phyloP scores from a whole-genome alignment of 1,140 invertebrate genomes.

The Zaprionus kolodkinae region DNA sequence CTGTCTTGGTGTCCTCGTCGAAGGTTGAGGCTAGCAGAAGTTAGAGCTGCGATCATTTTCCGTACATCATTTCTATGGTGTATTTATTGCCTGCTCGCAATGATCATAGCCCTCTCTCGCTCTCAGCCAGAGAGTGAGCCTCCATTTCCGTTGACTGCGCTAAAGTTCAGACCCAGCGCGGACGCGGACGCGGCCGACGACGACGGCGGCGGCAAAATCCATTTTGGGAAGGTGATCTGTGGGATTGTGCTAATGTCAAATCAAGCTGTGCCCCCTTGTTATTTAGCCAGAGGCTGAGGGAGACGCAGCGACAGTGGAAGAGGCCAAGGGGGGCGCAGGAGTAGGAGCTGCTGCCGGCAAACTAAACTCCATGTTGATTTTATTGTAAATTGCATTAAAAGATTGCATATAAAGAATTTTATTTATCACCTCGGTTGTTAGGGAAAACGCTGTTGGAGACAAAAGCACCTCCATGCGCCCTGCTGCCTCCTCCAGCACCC shows the following conservation, averaged over 20 bases:
- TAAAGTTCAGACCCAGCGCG: constrained; percentile 58
- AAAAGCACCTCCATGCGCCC: constrained; percentile 49
- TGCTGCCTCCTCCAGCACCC: background rate
- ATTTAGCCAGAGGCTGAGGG: constrained; percentile 67
- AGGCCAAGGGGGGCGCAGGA: background rate
- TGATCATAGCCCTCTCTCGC: constrained; percentile 59
- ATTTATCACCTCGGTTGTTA: constrained; percentile 84
- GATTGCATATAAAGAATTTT: constrained; percentile 84
- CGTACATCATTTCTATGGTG: constrained; percentile 81
- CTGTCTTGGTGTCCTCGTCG: constrained; percentile 10
- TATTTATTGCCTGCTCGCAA: constrained; percentile 76
- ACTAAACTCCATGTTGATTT: constrained; percentile 83
- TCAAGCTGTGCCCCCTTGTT: constrained; percentile 84
- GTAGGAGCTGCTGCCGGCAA: constrained; percentile 48
- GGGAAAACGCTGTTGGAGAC: constrained; percentile 84
- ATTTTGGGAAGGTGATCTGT: constrained; percentile 83
- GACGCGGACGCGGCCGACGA: constrained; percentile 17
- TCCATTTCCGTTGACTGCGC: constrained; percentile 68
- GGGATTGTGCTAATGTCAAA: constrained; percentile 84
- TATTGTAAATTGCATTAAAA: constrained; percentile 83
- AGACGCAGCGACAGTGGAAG: background rate
- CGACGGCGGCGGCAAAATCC: constrained; percentile 74
- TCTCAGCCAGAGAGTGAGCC: constrained; percentile 38
- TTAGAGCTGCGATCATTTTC: constrained; percentile 70
- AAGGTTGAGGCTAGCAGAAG: constrained; percentile 44